Base-by-base conservation (phyloP, 2,797 vertebrate genomes). In the Apogon hyalosoma region DNA sequence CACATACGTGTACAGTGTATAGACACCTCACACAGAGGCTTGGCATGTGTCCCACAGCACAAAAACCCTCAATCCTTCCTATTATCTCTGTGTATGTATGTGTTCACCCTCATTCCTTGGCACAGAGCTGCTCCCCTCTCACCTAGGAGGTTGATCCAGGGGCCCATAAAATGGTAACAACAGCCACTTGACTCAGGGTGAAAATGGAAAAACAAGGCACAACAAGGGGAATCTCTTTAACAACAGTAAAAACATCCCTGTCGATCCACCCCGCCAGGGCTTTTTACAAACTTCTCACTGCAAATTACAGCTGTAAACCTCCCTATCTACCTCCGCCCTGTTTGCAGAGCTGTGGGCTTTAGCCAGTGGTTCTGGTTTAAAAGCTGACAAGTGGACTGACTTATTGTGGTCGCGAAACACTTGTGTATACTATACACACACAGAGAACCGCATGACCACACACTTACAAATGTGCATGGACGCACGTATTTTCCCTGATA, bases 371-470 rank as follows among this genome's bases (percentile, higher is more conserved):
- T 86, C 80, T 55, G 82, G 76, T 84, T 84, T 80, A 71, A 87
- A 85, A 81, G 65, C 79, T 87, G 75, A 87, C 81, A 87, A 87
- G 82, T 80, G 83, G 65, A 83, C 79, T 75, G 86, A 88, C 83
- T 75, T 70, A 56, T 78, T 87, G 86, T 55, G 87, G 87, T 90
- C 86, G 67, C 54, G 45, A 82, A 88, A 81, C 72, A 69, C 76
- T 62, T 15, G 36, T 49, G 15, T 58, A 39, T 14, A 36, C 42
- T 4, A 19, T 48, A 24, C 73, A 41, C 48, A 54, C 0, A 42
- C 48, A 47, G 31, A 43, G 50, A 36, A 59, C 52, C 61, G 38
- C 65, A 47, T 6, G 2, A 60, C 60, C 73, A 33, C 75, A 76
- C 63, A 69, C 62, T 77, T 55, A 48, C 21, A 69, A 18, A 24